Percentiles rank a stretch among this genome's conserved stretches.
These are phyloP conservation scores for Cataglyphis livida DNA, from an alignment of 2,888 invertebrate genomes.

Conservation along the genomic window DNA sequence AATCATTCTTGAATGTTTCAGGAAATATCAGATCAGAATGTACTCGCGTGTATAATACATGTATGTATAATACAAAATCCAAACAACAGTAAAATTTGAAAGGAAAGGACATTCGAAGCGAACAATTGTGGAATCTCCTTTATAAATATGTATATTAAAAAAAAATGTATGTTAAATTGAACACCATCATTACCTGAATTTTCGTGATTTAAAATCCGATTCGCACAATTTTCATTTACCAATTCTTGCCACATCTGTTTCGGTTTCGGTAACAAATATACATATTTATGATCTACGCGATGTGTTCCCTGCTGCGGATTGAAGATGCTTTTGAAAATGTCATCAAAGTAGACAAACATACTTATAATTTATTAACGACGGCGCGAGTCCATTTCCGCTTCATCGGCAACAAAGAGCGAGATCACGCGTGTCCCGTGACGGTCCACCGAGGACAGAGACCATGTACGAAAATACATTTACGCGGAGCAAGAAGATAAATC, in stretches of 20 bases:
- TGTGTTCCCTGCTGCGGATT: neutral
- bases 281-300: neutral
- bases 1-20: slow-evolving; percentile 10
- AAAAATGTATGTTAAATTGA: neutral
- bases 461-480: slow-evolving; percentile 50
- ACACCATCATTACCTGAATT: neutral
- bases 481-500: slow-evolving; percentile 33
- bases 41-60: neutral
- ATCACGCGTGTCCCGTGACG: slow-evolving; percentile 34
- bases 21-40: neutral
- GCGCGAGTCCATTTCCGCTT: slow-evolving; percentile 16
- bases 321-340: slow-evolving; percentile 1
- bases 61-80: neutral
- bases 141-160: neutral
- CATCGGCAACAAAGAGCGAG: slow-evolving; percentile 33
- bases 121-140: neutral
- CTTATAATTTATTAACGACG: slow-evolving; percentile 12
- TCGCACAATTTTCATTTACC: neutral
- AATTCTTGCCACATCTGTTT: neutral
- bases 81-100: neutral
- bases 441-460: slow-evolving; percentile 29
- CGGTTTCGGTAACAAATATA: neutral
- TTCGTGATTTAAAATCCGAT: neutral
- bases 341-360: neutral
- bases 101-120: neutral